Evolutionary conservation across 2,888 invertebrate species (phyloP).

Genomic region (Pinctada fucata): DNA sequence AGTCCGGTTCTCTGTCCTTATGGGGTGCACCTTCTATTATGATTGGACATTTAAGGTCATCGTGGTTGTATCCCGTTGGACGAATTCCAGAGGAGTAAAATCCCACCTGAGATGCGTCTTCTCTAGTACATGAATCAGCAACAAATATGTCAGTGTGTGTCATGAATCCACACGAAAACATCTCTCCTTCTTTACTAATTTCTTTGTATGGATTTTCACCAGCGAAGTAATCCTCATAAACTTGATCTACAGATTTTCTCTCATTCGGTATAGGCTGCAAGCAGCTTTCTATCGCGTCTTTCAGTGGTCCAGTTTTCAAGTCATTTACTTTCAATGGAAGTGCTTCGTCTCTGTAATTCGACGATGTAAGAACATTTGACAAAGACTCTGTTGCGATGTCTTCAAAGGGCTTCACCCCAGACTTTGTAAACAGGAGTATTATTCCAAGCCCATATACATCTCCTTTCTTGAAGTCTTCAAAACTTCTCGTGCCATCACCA

Average conservation of each 20-base stretch:
- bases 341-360: not conserved
- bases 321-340: constrained; percentile 1
- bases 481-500: not conserved
- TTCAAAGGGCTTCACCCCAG: constrained; percentile 37
- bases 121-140: constrained; percentile 42
- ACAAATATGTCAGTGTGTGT: constrained; percentile 47
- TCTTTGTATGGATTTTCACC: constrained; percentile 32
- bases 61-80: constrained; percentile 41
- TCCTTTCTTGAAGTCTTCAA: constrained; percentile 33
- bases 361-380: constrained; percentile 2
- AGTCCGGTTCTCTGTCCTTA: constrained; percentile 22
- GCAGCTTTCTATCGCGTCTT: constrained; percentile 21
- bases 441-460: constrained; percentile 44
- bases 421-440: constrained; percentile 36
- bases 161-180: constrained; percentile 47
- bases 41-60: constrained; percentile 38
- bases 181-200: constrained; percentile 30
- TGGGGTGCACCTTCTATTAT: constrained; percentile 32
- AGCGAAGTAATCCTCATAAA: constrained; percentile 34
- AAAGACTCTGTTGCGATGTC: constrained; percentile 9
- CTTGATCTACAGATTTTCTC: constrained; percentile 23
- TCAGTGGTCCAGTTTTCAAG: constrained; percentile 2
- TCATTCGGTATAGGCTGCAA: constrained; percentile 12
- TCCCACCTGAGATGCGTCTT: constrained; percentile 27
- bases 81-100: constrained; percentile 28